Evolutionary conservation across 2,888 invertebrate genomes (phyloP).

Genomic region (Acronicta leporina): DNA sequence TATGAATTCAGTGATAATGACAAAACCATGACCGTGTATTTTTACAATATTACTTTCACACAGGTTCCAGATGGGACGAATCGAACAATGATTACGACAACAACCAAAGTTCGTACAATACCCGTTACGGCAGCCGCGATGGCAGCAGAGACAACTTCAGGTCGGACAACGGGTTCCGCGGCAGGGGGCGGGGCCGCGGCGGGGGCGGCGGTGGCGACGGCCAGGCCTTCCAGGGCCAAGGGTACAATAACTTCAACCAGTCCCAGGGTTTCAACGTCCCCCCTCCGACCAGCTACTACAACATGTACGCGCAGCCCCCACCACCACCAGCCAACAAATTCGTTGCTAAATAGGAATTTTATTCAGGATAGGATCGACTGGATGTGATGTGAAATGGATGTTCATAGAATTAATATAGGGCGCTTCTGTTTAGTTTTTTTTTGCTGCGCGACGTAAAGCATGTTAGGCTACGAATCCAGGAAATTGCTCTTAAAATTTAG

Average conservation of each 20-base stretch:
- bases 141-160: constrained; percentile 47
- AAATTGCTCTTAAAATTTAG: background rate
- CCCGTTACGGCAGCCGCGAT: constrained; percentile 48
- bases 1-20: too few species aligned
- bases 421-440: constrained; percentile 12
- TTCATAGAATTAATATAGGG: constrained; percentile 34
- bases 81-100: constrained; percentile 57
- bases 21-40: background rate
- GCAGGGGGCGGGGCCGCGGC: constrained; percentile 65
- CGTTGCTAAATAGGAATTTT: constrained; percentile 58
- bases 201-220: constrained; percentile 13
- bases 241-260: constrained; percentile 32
- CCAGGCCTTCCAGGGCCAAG: constrained; percentile 10
- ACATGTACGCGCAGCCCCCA: constrained; percentile 83
- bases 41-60: background rate
- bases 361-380: constrained; percentile 42
- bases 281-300: constrained; percentile 80
- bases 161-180: constrained; percentile 73
- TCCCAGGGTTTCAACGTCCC: constrained; percentile 60
- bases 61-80: constrained; percentile 75
- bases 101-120: constrained; percentile 51
- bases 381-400: constrained; percentile 50
- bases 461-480: background rate
- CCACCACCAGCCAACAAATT: constrained; percentile 70
- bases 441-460: background rate